Base-by-base conservation (phyloP, 1,140 invertebrate species). In the Trinorchestia longiramus region DNA sequence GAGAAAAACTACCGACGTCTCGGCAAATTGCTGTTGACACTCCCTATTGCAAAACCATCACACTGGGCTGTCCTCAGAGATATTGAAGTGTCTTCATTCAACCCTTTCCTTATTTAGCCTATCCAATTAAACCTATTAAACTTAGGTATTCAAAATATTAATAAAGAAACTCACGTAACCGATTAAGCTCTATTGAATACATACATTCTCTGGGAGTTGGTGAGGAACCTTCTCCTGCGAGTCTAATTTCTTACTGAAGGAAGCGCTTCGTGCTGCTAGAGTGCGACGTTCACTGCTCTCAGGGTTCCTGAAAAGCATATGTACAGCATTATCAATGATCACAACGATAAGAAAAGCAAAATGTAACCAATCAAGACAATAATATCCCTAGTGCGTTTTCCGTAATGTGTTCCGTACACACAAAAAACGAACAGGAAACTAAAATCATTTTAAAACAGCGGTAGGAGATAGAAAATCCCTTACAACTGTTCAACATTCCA, bases 271-370 rank as follows among this genome's bases (percentile, higher is more conserved):
- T 11, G 96, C 96, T 47, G 96, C 96, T n/a, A 96, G 96, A 43
- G 96, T 96, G n/a, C 96, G 96, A 47, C 96, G 95, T 95, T 96
- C 96, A 19, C 96, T 96, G 0, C 95, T 96, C 57, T 96, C 96
- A 41, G 96, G 96, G 87, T 96, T 96, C 92, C 96, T 96, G 95
- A 90, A 90, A 90, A 17, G 3, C 87, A 41, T 15, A 19, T 42
- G 43, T 90, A 77, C 15, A 77, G 3, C 28, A 77, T n/a, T n/a
- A 3, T 0, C 88, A 90, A 90, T 42, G 15, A 90, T 17, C 15
- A 90, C 28, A 42, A 90, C 8, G 36, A 43, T 19, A 90, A 90
- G 15, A 15, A 36, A 40, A 87, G 36, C 36, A 41, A 40, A 77
- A 40, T 19, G 40, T 77, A 77, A 19, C 17, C 17, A 19, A 19